These are phyloP conservation scores for Parasteatoda tepidariorum DNA, from an alignment of 1,140 invertebrate species.

Conservation along the genomic window DNA sequence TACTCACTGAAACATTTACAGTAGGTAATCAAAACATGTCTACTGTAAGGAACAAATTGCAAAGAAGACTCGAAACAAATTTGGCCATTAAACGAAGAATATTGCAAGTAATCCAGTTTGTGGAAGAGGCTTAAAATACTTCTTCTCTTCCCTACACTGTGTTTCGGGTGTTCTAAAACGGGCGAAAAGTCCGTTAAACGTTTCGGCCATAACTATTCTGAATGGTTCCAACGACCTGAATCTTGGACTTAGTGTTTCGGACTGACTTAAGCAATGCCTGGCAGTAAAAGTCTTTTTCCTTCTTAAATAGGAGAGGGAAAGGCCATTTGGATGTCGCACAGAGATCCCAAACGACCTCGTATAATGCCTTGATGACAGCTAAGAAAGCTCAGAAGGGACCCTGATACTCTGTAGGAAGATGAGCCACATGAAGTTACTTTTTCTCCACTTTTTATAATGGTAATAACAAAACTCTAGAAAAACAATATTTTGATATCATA, in stretches of 20 bases:
- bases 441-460: neutral
- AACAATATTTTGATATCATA: neutral
- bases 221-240: constrained; percentile 3
- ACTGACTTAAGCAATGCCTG: neutral
- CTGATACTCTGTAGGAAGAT: neutral
- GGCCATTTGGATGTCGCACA: constrained; percentile 1
- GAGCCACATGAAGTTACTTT: neutral
- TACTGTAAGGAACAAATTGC: too few relatives aligned
- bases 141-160: neutral
- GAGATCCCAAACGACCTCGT: neutral
- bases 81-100: neutral
- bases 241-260: neutral
- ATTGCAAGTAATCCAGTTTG: neutral
- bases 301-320: constrained; percentile 6
- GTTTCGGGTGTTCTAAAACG: neutral
- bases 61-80: neutral
- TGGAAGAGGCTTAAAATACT: neutral
- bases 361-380: constrained; percentile 11
- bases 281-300: neutral
- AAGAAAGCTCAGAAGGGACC: neutral
- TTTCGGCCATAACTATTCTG: constrained; percentile 5
- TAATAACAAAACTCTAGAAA: neutral
- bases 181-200: constrained; percentile 15
- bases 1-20: too few relatives aligned
- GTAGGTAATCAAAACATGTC: too few relatives aligned